Percentiles rank a stretch among this genome's conserved stretches.
Evolutionary conservation across 2,888 invertebrate genomes (phyloP).

Genomic region (Hirtodrosophila confusa): DNA sequence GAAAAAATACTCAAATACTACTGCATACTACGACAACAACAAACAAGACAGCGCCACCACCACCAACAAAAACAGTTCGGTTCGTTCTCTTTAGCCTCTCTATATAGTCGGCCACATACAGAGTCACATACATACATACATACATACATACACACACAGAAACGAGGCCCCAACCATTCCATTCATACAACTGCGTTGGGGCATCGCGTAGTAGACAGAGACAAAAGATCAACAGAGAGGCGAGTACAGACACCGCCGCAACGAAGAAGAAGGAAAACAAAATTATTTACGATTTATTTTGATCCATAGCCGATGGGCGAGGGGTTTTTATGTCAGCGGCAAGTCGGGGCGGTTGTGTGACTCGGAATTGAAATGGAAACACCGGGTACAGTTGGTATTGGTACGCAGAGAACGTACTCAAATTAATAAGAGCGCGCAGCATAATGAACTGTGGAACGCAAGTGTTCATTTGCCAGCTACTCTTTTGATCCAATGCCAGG

Average conservation of each 20-base stretch:
- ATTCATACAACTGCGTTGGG: slow-evolving; percentile 57
- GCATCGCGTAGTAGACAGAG: slow-evolving; percentile 67
- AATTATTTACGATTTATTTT: slow-evolving; percentile 79
- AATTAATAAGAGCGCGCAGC: slow-evolving; percentile 45
- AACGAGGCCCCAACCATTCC: slow-evolving; percentile 67
- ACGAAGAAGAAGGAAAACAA: slow-evolving; percentile 61
- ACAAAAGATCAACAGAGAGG: slow-evolving; percentile 38
- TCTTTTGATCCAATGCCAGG: slow-evolving; percentile 41
- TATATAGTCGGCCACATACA: neutral
- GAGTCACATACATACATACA: slow-evolving; percentile 6
- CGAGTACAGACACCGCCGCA: slow-evolving; percentile 23
- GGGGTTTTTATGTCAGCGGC: slow-evolving; percentile 71
- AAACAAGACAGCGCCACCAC: slow-evolving; percentile 19
- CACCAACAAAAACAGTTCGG: slow-evolving; percentile 26
- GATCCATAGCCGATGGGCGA: slow-evolving; percentile 44
- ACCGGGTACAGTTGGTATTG: slow-evolving; percentile 68
- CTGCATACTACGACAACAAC: slow-evolving; percentile 66
- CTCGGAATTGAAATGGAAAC: slow-evolving; percentile 51
- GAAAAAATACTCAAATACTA: slow-evolving; percentile 67
- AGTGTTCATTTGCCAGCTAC: slow-evolving; percentile 51
- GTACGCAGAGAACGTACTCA: slow-evolving; percentile 45
- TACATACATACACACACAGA: slow-evolving; percentile 4
- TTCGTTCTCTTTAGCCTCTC: slow-evolving; percentile 36
- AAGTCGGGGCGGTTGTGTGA: slow-evolving; percentile 47
- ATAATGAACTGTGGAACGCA: slow-evolving; percentile 67